phyloP scores from a whole-genome alignment of 1,140 invertebrate species.

The Adoxophyes honmai region DNA sequence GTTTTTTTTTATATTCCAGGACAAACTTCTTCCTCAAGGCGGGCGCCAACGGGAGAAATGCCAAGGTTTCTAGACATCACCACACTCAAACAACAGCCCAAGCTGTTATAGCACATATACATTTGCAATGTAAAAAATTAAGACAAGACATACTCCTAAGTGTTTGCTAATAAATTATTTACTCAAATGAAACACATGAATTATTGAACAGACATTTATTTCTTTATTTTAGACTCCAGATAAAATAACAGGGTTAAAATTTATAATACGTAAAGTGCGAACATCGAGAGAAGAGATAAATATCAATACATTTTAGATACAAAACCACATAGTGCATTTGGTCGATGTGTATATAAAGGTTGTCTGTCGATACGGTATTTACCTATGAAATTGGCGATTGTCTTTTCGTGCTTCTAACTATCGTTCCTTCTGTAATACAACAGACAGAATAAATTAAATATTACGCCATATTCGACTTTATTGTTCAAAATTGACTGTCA shows the following conservation, averaged over 20 bases:
- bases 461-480: no score
- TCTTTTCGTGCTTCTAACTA: no score
- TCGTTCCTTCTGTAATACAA: no score
- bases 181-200: constrained; percentile 40
- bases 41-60: constrained; percentile 44
- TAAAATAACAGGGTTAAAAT: constrained; percentile 61
- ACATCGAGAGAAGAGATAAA: constrained; percentile 2
- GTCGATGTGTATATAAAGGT: no score
- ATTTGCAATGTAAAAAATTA: constrained; percentile 11
- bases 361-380: no score
- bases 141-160: constrained; percentile 1
- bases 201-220: constrained; percentile 72
- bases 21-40: constrained; percentile 20
- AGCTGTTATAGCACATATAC: constrained; percentile 75
- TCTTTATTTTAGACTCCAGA: constrained; percentile 48
- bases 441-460: no score
- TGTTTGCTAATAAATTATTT: constrained; percentile 9
- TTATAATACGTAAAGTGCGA: constrained; percentile 26
- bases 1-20: constrained; percentile 40
- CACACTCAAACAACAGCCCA: constrained; percentile 81
- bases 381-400: no score
- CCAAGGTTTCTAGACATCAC: constrained; percentile 82
- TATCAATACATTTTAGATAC: background rate
- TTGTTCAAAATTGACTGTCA: no score
- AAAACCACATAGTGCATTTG: no score